Evolutionary conservation across 2,797 vertebrate genomes (phyloP).

Genomic region (Sebastes cheni): DNA sequence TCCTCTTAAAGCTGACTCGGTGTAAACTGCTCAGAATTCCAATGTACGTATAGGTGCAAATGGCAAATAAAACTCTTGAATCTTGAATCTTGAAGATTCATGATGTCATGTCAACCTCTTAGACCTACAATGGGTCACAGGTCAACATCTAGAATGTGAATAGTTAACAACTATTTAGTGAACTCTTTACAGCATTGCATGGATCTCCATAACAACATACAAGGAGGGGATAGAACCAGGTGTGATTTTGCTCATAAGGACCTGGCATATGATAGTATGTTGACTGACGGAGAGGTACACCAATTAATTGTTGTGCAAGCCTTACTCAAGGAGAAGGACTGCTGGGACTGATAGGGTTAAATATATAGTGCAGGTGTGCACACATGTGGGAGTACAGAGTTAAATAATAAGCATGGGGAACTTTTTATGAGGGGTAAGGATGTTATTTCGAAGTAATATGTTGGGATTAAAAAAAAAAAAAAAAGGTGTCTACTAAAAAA

Average conservation of each 20-base stretch:
- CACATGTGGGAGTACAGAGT: neutral
- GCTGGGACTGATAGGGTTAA: neutral
- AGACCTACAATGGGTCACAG: neutral
- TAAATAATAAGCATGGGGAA: neutral
- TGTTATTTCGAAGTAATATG: neutral
- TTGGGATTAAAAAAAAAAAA: too few species aligned
- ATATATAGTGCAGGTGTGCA: neutral
- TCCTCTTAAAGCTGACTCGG: too few species aligned
- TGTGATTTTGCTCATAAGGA: neutral
- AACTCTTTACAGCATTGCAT: neutral
- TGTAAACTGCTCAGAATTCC: too few species aligned
- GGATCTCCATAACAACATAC: too few species aligned
- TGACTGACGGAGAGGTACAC: neutral
- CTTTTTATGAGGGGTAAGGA: neutral
- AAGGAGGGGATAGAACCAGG: neutral
- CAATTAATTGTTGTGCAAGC: neutral
- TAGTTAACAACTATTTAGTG: neutral
- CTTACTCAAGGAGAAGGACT: neutral
- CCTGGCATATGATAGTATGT: neutral
- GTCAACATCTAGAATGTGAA: neutral
- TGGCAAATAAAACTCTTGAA: too few species aligned
- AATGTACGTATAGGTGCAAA: too few species aligned
- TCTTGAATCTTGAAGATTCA: too few species aligned
- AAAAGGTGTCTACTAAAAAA: neutral
- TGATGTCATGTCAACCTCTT: neutral